Evolutionary conservation across 2,113 vertebrate species (phyloP).

Genomic region (Peromyscus californicus): DNA sequence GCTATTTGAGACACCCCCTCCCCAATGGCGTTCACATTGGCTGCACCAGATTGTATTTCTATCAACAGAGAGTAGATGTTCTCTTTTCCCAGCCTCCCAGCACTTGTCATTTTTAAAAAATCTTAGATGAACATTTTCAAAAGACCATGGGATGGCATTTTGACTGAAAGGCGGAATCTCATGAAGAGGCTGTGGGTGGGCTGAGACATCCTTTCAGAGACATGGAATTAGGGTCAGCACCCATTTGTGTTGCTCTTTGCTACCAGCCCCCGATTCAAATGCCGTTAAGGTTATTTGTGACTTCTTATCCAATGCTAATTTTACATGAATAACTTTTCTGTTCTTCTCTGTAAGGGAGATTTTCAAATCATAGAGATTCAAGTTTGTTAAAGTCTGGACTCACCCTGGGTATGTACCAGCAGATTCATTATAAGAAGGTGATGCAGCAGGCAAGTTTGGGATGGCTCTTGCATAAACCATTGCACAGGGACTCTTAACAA

Average conservation of each 20-base stretch:
- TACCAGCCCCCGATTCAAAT: background rate
- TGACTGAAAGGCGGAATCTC: background rate
- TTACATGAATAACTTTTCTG: background rate
- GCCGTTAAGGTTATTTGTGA: background rate
- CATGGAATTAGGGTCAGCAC: background rate
- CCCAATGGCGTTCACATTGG: no score
- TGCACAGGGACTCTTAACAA: background rate
- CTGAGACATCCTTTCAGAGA: background rate
- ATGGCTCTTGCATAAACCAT: no score
- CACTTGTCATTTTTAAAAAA: background rate
- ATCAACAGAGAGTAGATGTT: background rate
- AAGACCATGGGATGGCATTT: background rate
- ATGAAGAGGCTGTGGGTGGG: background rate
- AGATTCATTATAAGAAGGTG: background rate
- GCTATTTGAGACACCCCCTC: background rate
- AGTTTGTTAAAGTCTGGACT: background rate
- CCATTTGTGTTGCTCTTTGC: background rate
- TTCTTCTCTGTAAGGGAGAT: background rate
- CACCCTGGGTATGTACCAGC: background rate
- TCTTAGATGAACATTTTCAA: background rate
- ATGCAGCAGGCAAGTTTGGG: background rate
- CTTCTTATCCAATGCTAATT: constrained; percentile 25
- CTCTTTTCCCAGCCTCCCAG: background rate
- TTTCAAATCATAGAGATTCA: background rate
- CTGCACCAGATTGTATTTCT: background rate